Conservation (phyloP, 1,140 invertebrate species). For the Ooceraea biroi region DNA sequence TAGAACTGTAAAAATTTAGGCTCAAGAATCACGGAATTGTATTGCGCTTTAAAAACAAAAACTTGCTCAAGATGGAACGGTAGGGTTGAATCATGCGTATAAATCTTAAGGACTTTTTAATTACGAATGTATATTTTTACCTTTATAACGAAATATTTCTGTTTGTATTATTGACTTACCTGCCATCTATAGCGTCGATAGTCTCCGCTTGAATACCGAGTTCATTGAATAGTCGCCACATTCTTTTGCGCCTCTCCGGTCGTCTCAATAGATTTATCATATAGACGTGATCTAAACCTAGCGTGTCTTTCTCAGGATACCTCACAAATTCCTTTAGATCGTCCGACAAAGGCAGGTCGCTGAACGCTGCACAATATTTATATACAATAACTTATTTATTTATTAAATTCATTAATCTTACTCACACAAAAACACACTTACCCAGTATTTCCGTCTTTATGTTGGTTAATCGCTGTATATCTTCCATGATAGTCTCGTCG, state of each 20-base stretch:
- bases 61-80: not conserved
- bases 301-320: slow-evolving; percentile 87
- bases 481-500: slow-evolving; percentile 88
- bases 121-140: slow-evolving; percentile 2
- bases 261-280: slow-evolving; percentile 96
- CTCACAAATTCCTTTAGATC: slow-evolving; percentile 84
- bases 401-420: not conserved
- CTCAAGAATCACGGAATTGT: not conserved
- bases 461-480: slow-evolving; percentile 92
- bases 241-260: slow-evolving; percentile 91
- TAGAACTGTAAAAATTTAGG: not conserved
- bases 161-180: slow-evolving; percentile 87
- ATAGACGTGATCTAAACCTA: slow-evolving; percentile 93
- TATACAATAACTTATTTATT: not conserved
- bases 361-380: slow-evolving; percentile 60
- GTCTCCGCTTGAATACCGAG: slow-evolving; percentile 92
- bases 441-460: slow-evolving; percentile 92
- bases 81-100: not conserved
- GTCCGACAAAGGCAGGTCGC: slow-evolving; percentile 73
- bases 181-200: slow-evolving; percentile 96
- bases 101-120: not conserved
- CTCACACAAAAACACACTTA: slow-evolving; percentile 76
- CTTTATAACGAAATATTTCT: slow-evolving; percentile 41
- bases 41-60: not conserved
- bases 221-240: slow-evolving; percentile 92